These are phyloP conservation scores for Meta bourneti DNA, from an alignment of 2,888 invertebrate genomes.

Conservation along the genomic window DNA sequence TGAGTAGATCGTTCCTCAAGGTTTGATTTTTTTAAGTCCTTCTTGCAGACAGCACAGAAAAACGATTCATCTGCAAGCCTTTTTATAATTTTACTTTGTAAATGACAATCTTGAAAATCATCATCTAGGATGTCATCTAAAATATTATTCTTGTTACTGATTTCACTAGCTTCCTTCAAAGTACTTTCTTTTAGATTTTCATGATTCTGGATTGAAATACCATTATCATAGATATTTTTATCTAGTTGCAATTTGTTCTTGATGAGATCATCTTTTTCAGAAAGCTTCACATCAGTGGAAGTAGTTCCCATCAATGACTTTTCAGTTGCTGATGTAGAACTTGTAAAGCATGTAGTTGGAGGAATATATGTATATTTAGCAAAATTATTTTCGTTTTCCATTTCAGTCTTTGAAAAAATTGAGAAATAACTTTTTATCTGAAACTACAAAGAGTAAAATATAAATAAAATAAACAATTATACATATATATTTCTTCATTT, in stretches of 20 bases:
- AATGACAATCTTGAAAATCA: slow-evolving; percentile 33
- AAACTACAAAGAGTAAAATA: background rate
- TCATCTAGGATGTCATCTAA: slow-evolving; percentile 34
- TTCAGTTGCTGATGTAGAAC: background rate
- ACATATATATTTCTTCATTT: background rate
- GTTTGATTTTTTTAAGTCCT: slow-evolving; percentile 41
- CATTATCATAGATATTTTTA: too few relatives aligned
- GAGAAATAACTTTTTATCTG: background rate
- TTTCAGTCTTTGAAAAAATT: background rate
- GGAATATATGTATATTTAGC: background rate
- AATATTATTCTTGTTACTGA: background rate
- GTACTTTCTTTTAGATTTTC: too few relatives aligned
- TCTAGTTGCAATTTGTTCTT: too few relatives aligned
- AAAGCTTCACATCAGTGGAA: too few relatives aligned
- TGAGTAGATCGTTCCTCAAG: slow-evolving; percentile 43
- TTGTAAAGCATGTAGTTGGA: background rate
- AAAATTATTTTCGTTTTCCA: slow-evolving; percentile 22
- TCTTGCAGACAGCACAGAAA: slow-evolving; percentile 54
- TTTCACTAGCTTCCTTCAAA: too few relatives aligned
- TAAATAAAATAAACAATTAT: slow-evolving; percentile 8
- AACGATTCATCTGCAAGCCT: background rate
- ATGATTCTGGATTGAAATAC: too few relatives aligned
- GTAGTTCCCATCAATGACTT: too few relatives aligned
- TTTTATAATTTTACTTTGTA: slow-evolving; percentile 15
- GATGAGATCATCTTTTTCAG: too few relatives aligned